Evolutionary conservation across 2,113 vertebrate species (phyloP).

Genomic region (Xenus cinereus): DNA sequence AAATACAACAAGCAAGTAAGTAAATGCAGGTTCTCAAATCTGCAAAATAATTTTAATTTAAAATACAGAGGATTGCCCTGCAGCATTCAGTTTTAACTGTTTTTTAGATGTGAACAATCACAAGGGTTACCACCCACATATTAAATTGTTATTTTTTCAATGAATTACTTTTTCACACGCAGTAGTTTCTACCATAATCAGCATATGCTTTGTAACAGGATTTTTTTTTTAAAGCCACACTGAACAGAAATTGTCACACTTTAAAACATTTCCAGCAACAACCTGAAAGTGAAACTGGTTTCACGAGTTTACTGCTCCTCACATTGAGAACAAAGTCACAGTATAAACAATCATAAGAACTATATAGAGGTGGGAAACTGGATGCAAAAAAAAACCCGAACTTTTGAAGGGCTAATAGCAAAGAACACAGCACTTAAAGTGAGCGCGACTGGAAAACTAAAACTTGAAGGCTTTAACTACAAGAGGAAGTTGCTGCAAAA

Average conservation of each 20-base stretch:
- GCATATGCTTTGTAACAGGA: not conserved
- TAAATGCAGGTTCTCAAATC: not conserved
- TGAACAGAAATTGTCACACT: not conserved
- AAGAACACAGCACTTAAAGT: not conserved
- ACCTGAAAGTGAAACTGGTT: conserved; percentile 29
- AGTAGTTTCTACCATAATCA: not conserved
- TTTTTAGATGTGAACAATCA: not conserved
- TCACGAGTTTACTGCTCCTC: not conserved
- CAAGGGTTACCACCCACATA: not conserved
- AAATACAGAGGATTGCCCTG: not conserved
- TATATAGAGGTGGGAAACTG: not conserved
- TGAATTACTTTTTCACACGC: not conserved
- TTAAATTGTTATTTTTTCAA: not conserved
- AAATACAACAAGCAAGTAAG: not conserved
- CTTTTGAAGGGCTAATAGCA: not conserved
- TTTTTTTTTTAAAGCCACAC: not conserved
- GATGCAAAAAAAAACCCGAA: not conserved
- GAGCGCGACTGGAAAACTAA: not conserved
- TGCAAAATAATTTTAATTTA: not conserved
- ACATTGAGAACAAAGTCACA: not conserved
- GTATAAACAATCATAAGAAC: not conserved
- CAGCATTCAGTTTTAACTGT: not conserved
- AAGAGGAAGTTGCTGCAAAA: not conserved
- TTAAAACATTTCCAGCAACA: not conserved
- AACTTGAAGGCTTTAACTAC: not conserved